Evolutionary conservation across 2,113 vertebrate genomes (phyloP).

Genomic region (Tetraodon nigroviridis): DNA sequence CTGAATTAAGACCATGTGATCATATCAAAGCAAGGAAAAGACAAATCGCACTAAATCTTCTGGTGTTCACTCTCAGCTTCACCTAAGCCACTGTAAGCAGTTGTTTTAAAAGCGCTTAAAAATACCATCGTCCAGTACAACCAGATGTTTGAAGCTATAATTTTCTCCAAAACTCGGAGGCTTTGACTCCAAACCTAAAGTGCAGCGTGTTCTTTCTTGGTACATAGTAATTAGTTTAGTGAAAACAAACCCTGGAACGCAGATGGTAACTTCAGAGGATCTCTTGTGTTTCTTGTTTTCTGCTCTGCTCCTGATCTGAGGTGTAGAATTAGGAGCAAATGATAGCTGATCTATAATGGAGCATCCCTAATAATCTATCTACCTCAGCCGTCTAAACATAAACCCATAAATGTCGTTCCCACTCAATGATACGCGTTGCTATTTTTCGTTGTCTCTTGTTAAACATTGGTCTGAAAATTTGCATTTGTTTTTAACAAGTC

Average conservation of each 20-base stretch:
- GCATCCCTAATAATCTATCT: too few relatives aligned
- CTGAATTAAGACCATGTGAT: constrained; percentile 27
- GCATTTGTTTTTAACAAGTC: too few relatives aligned
- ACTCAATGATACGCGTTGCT: too few relatives aligned
- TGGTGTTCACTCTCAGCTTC: constrained; percentile 11
- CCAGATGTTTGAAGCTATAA: constrained; percentile 77
- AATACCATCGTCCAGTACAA: constrained; percentile 74
- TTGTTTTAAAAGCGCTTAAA: constrained; percentile 69
- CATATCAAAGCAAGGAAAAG: constrained; percentile 37
- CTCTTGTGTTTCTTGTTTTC: constrained; percentile 28
- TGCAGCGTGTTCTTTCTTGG: constrained; percentile 62
- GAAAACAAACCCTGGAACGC: constrained; percentile 61
- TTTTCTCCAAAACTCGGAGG: constrained; percentile 69
- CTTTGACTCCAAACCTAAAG: constrained; percentile 70
- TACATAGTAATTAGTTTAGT: constrained; percentile 77
- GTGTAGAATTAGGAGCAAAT: background rate
- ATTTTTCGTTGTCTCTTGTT: too few relatives aligned
- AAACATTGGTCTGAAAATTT: too few relatives aligned
- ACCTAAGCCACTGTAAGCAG: constrained; percentile 47
- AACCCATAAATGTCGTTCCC: too few relatives aligned
- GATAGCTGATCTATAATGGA: background rate
- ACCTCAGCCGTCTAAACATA: too few relatives aligned
- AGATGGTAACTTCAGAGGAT: constrained; percentile 42
- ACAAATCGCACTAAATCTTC: constrained; percentile 25
- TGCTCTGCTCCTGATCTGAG: constrained; percentile 2